Conservation (phyloP, 2,888 invertebrate species). For the Tholera decimalis region DNA sequence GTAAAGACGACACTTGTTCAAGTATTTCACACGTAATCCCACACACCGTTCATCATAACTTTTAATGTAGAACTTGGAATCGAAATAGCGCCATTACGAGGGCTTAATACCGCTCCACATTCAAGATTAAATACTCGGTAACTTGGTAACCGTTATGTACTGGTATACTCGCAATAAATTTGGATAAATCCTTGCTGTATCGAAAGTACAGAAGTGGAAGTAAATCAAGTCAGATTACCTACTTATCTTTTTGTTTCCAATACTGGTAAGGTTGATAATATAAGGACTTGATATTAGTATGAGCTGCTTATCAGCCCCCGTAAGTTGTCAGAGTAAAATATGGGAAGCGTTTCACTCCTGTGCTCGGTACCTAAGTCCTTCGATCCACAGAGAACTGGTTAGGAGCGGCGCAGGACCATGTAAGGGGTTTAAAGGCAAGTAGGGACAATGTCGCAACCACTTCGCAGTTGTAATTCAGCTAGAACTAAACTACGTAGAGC, state of each 20-base stretch:
- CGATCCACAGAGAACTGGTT: slow-evolving; percentile 25
- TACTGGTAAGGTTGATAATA: slow-evolving; percentile 52
- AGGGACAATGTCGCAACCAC: background rate
- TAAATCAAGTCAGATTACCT: slow-evolving; percentile 75
- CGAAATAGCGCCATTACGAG: slow-evolving; percentile 61
- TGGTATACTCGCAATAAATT: slow-evolving; percentile 71
- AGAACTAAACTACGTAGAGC: background rate
- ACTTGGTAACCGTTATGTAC: slow-evolving; percentile 51
- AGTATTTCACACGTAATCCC: slow-evolving; percentile 63
- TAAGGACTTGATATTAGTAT: slow-evolving; percentile 38
- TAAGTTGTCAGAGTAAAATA: slow-evolving; percentile 47
- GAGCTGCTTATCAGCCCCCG: slow-evolving; percentile 36
- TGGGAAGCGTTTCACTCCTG: slow-evolving; percentile 29
- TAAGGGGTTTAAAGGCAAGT: background rate
- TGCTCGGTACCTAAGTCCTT: slow-evolving; percentile 17
- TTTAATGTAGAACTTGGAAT: slow-evolving; percentile 67
- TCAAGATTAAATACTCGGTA: slow-evolving; percentile 63
- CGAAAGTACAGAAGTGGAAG: slow-evolving; percentile 61
- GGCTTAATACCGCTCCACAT: slow-evolving; percentile 62
- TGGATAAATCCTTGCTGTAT: slow-evolving; percentile 63
- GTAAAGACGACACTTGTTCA: slow-evolving; percentile 47
- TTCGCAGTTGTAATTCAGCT: background rate
- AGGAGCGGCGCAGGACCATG: background rate
- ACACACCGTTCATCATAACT: slow-evolving; percentile 63
- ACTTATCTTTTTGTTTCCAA: slow-evolving; percentile 65